Evolutionary conservation across 1,140 invertebrate genomes (phyloP).

Genomic region (Calliopsis andreniformis): DNA sequence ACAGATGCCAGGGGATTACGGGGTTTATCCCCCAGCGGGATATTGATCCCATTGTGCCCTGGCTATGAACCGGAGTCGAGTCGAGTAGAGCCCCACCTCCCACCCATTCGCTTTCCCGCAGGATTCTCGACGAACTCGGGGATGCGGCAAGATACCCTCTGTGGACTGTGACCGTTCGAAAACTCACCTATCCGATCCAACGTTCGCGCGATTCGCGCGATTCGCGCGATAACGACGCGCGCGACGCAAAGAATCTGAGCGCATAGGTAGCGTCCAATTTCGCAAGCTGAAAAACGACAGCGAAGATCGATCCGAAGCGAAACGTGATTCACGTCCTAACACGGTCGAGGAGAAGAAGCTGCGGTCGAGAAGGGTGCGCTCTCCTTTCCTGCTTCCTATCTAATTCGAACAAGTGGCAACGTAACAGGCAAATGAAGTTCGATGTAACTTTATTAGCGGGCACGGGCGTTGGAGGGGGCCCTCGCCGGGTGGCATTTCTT

Average conservation of each 20-base stretch:
- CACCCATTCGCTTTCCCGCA: background rate
- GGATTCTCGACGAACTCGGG: constrained; percentile 5
- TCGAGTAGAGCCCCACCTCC: constrained; percentile 13
- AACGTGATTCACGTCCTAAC: background rate
- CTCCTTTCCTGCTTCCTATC: background rate
- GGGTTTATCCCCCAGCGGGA: constrained; percentile 80
- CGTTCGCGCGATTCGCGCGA: background rate
- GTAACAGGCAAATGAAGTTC: constrained; percentile 45
- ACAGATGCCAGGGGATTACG: constrained; percentile 80
- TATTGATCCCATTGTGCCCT: constrained; percentile 80
- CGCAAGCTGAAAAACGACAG: too few species aligned
- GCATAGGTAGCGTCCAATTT: too few species aligned
- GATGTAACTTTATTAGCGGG: constrained; percentile 43
- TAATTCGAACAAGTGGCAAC: constrained; percentile 35
- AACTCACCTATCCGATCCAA: background rate
- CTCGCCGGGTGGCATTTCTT: constrained; percentile 30
- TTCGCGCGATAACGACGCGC: too few species aligned
- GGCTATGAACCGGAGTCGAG: constrained; percentile 49
- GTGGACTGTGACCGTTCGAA: background rate
- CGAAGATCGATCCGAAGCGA: too few species aligned
- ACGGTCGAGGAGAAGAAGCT: background rate
- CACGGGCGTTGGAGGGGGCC: background rate
- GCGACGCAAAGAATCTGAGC: too few species aligned
- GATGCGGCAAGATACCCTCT: background rate
- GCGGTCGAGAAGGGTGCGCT: too few species aligned